Evolutionary conservation across 1,140 invertebrate species (phyloP).

Genomic region (Andricus grossulariae): DNA sequence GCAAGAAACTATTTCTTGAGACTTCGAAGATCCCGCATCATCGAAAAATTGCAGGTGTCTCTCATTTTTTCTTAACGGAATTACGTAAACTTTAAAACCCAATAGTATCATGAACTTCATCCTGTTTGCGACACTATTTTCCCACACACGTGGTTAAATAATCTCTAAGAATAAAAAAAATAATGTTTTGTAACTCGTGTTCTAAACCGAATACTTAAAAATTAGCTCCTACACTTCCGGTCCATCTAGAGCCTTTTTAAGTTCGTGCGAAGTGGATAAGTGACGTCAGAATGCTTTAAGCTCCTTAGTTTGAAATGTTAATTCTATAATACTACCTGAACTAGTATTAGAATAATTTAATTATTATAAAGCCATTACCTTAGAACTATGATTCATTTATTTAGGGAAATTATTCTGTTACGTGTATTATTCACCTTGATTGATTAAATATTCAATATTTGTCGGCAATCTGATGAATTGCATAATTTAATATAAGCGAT

Average conservation of each 20-base stretch:
- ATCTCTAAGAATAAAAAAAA: neutral
- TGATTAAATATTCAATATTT: too few relatives aligned
- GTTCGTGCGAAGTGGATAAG: neutral
- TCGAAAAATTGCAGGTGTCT: slow-evolving; percentile 25
- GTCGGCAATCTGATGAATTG: neutral
- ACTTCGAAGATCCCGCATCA: slow-evolving; percentile 1
- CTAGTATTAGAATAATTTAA: neutral
- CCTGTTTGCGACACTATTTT: neutral
- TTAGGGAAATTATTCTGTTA: neutral
- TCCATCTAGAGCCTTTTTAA: slow-evolving; percentile 6
- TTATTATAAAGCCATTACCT: neutral
- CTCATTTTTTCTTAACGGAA: neutral
- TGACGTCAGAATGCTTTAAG: neutral
- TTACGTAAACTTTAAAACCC: slow-evolving; percentile 4
- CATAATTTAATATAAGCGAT: neutral
- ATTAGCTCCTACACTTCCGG: slow-evolving; percentile 1
- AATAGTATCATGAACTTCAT: neutral
- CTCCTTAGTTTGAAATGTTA: slow-evolving; percentile 15
- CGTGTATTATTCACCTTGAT: too few relatives aligned
- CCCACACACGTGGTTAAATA: neutral
- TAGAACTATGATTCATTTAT: neutral
- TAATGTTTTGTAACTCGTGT: neutral
- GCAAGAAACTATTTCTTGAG: slow-evolving; percentile 12
- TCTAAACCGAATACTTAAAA: slow-evolving; percentile 11
- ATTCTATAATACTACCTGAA: neutral